Evolutionary conservation across 1,140 invertebrate genomes (phyloP), one percentile per base, ranked within the genome.

Genomic region (Heliconius congener): DNA sequence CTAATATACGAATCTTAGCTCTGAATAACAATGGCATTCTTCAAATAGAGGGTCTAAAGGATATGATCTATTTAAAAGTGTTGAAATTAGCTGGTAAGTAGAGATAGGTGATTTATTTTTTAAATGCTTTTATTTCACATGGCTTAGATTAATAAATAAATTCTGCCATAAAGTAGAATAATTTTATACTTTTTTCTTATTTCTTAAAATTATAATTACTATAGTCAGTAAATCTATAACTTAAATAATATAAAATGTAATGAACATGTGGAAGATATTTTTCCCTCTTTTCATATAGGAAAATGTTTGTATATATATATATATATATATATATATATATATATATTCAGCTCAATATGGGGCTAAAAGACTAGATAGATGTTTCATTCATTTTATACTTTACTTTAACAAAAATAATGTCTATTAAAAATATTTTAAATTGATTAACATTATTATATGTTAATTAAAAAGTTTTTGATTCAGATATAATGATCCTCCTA

Each of bases 11-110:
- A 19, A 96, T 97, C 37, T 93, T 99, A 81, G 98, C 98, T 93
- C 95, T 99, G 39, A 97, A 97, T 73, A 96, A 98, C 91, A 99
- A 99, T 95, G 97, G 97, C 73, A 98, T 99, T 80, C 95, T 98
- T 9, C 97, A 96, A 39, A 98, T 99, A 86, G 98, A 99, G 94
- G 98, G 98, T 34, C 95, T 99, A 9, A 98, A 98, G 91, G 97
- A 98, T 46, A 95, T 98, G 81, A 95, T 95, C 73, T 96, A 98
- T 88, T 95, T 99, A 74, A 96, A 96, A 87, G 97, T 97, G 86
- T 94, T 99, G 37, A 92, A 94, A 82, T 82, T 95, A 71, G 91
- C 94, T 74, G 91, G 94, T 95, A 84, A 90, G 60, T 66, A 66
- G 27, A 66, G 27, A 66, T n/a, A 66, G 60, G 8, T 66, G n/a